Evolutionary conservation across 2,797 vertebrate species (phyloP), one percentile per base, ranked within the genome.

Genomic region (Urophycis tenuis): DNA sequence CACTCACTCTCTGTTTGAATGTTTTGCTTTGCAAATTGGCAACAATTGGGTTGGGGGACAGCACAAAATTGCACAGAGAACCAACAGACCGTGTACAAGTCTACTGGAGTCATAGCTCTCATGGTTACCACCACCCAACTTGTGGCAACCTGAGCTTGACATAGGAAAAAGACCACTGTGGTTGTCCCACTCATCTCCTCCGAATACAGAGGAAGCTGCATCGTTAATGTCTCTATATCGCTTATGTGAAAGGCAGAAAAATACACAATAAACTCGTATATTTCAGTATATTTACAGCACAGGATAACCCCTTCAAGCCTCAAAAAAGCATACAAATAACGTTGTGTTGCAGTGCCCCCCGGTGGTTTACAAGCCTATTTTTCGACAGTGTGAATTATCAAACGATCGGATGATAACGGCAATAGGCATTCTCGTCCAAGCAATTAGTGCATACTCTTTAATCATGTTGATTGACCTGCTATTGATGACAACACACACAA

Each of bases 291-390:
- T 67, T 29, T 19, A 71, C 17, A 70, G 29, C 29, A 31, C 67
- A 4, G 32, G 36, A 30, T 71, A 39, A 74, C n/a, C 2, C 35
- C 74, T 75, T 72, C 77, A 75, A 82, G 53, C 53, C 3, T 60
- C 22, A 60, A n/a, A 25, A n/a, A 49, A n/a, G 25, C 53, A 60
- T 60, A n/a, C 0, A 67, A 67, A 25, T 25, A 10, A 14, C 29
- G 60, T 67, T 41, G 49, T 81, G 67, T 77, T 76, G 39, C 78
- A 84, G 81, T 31, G 82, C 86, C 89, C 83, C 78, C 90, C 91
- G 79, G 85, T 87, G 91, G 80, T n/a, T n/a, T 0, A 0, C 49
- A 1, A 39, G 0, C 35, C n/a, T n/a, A 2, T 25, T 75, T 10
- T 78, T 34, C 79, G 82, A 0, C 8, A 71, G 36, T 32, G 9